Evolutionary conservation across 2,797 vertebrate genomes (phyloP).

Genomic region (Thunnus albacares): DNA sequence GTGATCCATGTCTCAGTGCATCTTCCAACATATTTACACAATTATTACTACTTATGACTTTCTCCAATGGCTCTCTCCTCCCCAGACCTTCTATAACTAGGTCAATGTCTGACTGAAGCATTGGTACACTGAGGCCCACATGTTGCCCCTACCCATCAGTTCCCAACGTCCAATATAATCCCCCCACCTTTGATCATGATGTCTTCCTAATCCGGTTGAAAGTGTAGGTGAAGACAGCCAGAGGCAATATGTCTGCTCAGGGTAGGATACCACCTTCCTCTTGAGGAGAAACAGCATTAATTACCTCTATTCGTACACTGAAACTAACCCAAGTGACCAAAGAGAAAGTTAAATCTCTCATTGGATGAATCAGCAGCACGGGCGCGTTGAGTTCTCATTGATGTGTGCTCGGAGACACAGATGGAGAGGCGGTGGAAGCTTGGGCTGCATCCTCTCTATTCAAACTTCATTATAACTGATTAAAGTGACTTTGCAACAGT

Average conservation of each 20-base stretch:
- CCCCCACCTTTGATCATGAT: slow-evolving; percentile 76
- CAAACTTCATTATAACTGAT: slow-evolving; percentile 84
- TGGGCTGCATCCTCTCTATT: slow-evolving; percentile 62
- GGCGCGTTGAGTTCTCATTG: slow-evolving; percentile 49
- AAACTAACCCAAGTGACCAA: slow-evolving; percentile 60
- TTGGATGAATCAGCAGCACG: slow-evolving; percentile 63
- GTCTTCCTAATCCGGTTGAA: slow-evolving; percentile 74
- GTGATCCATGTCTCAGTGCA: neutral
- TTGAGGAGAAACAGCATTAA: slow-evolving; percentile 61
- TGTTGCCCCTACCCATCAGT: slow-evolving; percentile 53
- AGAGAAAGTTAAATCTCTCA: slow-evolving; percentile 62
- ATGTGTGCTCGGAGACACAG: slow-evolving; percentile 66
- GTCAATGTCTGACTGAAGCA: slow-evolving; percentile 55
- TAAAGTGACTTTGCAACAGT: slow-evolving; percentile 83
- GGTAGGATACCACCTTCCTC: slow-evolving; percentile 49
- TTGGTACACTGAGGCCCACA: slow-evolving; percentile 32
- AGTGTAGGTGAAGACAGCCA: slow-evolving; percentile 66
- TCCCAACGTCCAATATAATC: slow-evolving; percentile 67
- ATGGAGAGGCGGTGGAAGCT: slow-evolving; percentile 72
- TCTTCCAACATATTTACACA: slow-evolving; percentile 14
- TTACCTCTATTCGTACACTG: slow-evolving; percentile 52
- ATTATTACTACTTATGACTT: slow-evolving; percentile 11
- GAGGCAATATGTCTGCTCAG: slow-evolving; percentile 61
- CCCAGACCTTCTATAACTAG: slow-evolving; percentile 50
- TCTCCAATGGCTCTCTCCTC: slow-evolving; percentile 8